Conservation (phyloP, 1,140 invertebrate species). For the Papilio xuthus region DNA sequence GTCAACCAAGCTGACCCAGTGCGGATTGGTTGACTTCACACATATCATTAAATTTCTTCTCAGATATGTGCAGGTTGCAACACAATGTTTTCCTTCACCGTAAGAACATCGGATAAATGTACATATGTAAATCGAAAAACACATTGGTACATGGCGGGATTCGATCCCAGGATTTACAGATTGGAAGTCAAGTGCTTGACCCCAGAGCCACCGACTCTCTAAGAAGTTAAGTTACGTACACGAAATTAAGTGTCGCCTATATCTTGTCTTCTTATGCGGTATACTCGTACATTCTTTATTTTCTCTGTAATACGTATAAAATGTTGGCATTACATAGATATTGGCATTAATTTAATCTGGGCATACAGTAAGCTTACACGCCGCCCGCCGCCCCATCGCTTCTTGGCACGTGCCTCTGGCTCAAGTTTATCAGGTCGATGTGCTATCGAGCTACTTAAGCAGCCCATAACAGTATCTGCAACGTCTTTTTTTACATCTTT, state of each 20-base stretch:
- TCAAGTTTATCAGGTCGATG: constrained; percentile 36
- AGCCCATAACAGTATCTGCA: constrained; percentile 36
- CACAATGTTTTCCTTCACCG: too few species aligned
- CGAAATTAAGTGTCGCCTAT: not conserved
- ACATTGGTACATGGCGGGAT: too few species aligned
- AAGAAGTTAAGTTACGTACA: not conserved
- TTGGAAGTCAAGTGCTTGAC: too few species aligned
- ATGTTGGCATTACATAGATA: constrained; percentile 29
- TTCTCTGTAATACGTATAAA: not conserved
- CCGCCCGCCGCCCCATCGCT: constrained; percentile 28
- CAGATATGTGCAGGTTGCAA: too few species aligned
- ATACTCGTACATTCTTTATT: not conserved
- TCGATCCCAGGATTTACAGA: too few species aligned
- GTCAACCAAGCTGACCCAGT: too few species aligned
- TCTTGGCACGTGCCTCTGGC: constrained; percentile 36
- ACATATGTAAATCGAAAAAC: too few species aligned
- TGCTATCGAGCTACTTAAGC: constrained; percentile 36
- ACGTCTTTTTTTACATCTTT: constrained; percentile 32
- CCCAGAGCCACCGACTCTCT: too few species aligned
- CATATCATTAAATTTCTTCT: too few species aligned
- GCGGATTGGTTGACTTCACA: too few species aligned
- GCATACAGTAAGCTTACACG: constrained; percentile 6
- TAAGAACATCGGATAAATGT: too few species aligned
- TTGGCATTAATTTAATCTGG: constrained; percentile 31
- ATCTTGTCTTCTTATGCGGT: not conserved